Conservation (phyloP, 2,113 vertebrate species). For the Cebus imitator region DNA sequence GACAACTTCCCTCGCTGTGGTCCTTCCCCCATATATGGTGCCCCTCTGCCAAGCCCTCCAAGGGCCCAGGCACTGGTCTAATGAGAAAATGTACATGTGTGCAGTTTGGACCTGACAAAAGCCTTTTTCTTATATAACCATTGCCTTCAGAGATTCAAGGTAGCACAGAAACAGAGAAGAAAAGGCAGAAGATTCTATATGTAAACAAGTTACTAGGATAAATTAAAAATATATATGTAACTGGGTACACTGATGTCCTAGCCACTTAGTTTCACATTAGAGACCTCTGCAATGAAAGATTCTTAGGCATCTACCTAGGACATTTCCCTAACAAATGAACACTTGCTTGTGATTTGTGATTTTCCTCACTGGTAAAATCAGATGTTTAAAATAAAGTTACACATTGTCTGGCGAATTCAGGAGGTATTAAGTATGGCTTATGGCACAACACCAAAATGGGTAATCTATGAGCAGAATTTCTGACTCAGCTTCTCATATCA, state of each 20-base stretch:
- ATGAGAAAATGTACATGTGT: neutral
- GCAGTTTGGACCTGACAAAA: neutral
- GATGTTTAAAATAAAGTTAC: neutral
- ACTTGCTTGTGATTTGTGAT: neutral
- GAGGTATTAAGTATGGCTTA: neutral
- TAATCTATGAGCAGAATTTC: neutral
- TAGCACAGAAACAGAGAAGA: neutral
- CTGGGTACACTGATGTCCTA: neutral
- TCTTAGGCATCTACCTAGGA: neutral
- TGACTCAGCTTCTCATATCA: neutral
- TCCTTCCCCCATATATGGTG: rapidly evolving
- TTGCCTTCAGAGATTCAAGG: neutral
- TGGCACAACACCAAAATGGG: neutral
- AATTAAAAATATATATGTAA: neutral
- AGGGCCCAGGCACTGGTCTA: neutral
- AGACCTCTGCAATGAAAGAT: neutral
- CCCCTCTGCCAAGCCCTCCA: rapidly evolving
- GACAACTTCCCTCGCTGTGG: neutral
- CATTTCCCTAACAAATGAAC: neutral
- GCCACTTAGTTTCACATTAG: neutral
- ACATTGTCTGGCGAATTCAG: neutral
- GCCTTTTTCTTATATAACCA: neutral
- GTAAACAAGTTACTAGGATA: neutral
- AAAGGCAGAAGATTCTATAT: neutral
- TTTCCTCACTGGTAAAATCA: neutral